These are phyloP conservation scores for Hemistola chrysoprasaria DNA, from an alignment of 2,888 invertebrate species.

Conservation along the genomic window DNA sequence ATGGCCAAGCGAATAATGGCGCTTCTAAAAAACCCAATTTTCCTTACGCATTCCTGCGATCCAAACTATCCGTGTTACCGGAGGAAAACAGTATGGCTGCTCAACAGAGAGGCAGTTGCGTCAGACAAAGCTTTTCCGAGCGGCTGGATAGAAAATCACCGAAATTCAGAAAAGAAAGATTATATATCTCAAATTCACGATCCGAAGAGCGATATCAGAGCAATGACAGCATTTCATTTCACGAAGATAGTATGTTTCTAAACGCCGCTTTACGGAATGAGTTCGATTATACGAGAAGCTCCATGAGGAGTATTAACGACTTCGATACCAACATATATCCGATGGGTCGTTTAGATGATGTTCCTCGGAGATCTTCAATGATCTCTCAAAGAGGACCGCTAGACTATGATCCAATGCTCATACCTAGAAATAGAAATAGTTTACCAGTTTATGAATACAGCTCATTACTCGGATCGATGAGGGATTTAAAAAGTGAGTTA, in stretches of 20 bases:
- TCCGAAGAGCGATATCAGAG: constrained; percentile 84
- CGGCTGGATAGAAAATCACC: constrained; percentile 73
- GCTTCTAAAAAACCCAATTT: constrained; percentile 85
- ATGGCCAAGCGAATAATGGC: constrained; percentile 69
- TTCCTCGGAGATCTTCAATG: constrained; percentile 69
- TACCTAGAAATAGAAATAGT: constrained; percentile 75
- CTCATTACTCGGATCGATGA: constrained; percentile 62
- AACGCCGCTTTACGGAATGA: constrained; percentile 63
- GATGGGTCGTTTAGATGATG: constrained; percentile 56
- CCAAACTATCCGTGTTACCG: constrained; percentile 88
- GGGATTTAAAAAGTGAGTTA: constrained; percentile 67
- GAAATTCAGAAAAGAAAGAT: constrained; percentile 65
- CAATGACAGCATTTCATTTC: constrained; percentile 74
- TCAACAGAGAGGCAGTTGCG: constrained; percentile 71
- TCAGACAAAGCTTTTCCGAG: constrained; percentile 79
- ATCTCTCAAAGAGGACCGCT: constrained; percentile 68
- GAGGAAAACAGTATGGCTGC: constrained; percentile 85
- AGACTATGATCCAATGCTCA: constrained; percentile 76
- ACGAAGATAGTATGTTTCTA: constrained; percentile 68
- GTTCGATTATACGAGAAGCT: constrained; percentile 64
- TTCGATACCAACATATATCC: constrained; percentile 57
- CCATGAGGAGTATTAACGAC: constrained; percentile 71
- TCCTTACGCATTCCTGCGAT: constrained; percentile 89
- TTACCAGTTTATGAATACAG: constrained; percentile 75
- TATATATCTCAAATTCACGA: constrained; percentile 74